Base-by-base conservation (phyloP, 2,113 vertebrate species). In the Syngnathus floridae region DNA sequence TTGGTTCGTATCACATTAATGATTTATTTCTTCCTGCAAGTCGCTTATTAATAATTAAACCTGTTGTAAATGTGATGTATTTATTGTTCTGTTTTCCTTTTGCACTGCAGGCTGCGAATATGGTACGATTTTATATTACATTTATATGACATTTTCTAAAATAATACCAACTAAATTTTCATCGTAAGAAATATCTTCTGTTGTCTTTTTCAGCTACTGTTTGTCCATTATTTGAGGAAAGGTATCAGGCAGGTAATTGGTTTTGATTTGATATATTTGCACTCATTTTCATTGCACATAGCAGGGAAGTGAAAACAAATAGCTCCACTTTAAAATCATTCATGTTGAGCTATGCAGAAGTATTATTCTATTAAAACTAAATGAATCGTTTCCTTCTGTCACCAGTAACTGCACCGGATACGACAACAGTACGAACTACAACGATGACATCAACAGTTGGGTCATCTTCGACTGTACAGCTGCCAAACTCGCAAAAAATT, bases 91-190 rank as follows among this genome's bases (percentile, higher is more conserved):
- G 4, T 59, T 40, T 43, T 61, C 2, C 59, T 45, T 43, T 22
- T 41, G 19, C n/a, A 43, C 11, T 26, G n/a, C 59, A 61, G 59
- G 59, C 40, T 61, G 59, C 43, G 59, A 61, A 61, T 61, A 61
- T 61, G 59, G 59, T 61, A 43, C 26, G 22, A 10, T 4, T 43
- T 13, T 22, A 16, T 26, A 43, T 61, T 61, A 26, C 21, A 16
- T 14, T 8, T 7, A 56, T 36, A 60, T 21, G 1, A 2, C 5
- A 21, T 38, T 38, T n/a, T 2, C 9, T 59, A 10, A 5, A 40
- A 12, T 38, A 3, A n/a, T 16, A 38, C 36, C 0, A 35, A 56
- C 17, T 41, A 10, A 41, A 41, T 61, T 14, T 43, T 41, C 51
- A 54, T 12, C 3, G 1, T 60, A 13, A 21, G 31, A 26, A 48